These are phyloP conservation scores for Isurus oxyrinchus DNA, from an alignment of 2,113 vertebrate genomes.

Conservation along the genomic window DNA sequence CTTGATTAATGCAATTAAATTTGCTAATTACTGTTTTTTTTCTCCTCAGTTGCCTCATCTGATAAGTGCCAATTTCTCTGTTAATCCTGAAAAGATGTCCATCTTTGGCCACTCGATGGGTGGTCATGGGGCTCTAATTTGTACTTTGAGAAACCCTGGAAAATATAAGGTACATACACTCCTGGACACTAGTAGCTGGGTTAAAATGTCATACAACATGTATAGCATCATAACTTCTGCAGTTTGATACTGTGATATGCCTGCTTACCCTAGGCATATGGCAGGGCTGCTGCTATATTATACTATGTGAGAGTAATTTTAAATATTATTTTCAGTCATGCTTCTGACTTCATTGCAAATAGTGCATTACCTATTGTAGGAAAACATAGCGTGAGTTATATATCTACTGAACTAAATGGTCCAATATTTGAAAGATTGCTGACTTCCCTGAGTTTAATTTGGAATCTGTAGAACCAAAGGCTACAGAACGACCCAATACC, in stretches of 20 bases:
- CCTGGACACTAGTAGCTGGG: not conserved
- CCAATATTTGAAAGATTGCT: not conserved
- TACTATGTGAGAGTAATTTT: not conserved
- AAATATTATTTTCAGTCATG: not conserved
- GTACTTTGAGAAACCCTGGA: slow-evolving; percentile 80
- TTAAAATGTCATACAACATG: not conserved
- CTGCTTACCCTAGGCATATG: not conserved
- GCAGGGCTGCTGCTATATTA: not conserved
- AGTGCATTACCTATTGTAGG: not conserved
- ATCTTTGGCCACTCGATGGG: slow-evolving; percentile 88
- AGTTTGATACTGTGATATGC: not conserved
- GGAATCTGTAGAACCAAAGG: not conserved
- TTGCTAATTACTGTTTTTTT: slow-evolving; percentile 29
- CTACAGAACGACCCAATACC: not conserved
- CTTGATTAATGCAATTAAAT: not conserved
- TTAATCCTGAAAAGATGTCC: slow-evolving; percentile 75
- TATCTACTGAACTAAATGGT: not conserved
- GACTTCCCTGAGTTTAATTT: not conserved
- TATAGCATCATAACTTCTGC: not conserved
- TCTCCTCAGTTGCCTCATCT: slow-evolving; percentile 71
- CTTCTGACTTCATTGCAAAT: not conserved
- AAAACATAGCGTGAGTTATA: not conserved
- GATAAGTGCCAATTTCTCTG: slow-evolving; percentile 80
- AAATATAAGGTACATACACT: slow-evolving; percentile 71
- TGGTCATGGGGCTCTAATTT: slow-evolving; percentile 75